Evolutionary conservation across 2,888 invertebrate genomes (phyloP).

Genomic region (Alsophila aescularia): DNA sequence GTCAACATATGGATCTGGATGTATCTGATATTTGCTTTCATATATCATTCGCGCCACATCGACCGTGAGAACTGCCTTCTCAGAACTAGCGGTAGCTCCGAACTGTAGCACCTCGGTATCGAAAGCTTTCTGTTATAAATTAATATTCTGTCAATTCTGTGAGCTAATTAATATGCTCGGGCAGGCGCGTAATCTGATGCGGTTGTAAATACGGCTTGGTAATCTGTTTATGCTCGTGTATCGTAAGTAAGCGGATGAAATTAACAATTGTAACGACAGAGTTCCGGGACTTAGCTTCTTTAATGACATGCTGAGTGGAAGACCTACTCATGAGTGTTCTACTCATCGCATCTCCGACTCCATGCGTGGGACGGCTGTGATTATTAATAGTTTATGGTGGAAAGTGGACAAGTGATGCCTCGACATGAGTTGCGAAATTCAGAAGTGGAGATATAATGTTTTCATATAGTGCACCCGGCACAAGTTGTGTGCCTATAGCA

Average conservation of each 20-base stretch:
- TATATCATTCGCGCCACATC: slow-evolving; percentile 80
- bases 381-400: neutral
- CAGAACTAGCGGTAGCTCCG: slow-evolving; percentile 71
- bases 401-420: too few relatives aligned
- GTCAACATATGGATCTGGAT: slow-evolving; percentile 85
- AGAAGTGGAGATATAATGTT: too few relatives aligned
- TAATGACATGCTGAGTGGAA: slow-evolving; percentile 15
- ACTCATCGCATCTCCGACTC: neutral
- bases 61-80: slow-evolving; percentile 77
- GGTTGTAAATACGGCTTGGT: slow-evolving; percentile 48
- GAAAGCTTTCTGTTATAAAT: slow-evolving; percentile 63
- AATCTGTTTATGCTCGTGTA: slow-evolving; percentile 46
- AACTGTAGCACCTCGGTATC: slow-evolving; percentile 73
- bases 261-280: slow-evolving; percentile 34
- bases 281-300: slow-evolving; percentile 22
- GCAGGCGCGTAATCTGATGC: slow-evolving; percentile 50
- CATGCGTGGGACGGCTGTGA: slow-evolving; percentile 2
- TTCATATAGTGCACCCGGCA: too few relatives aligned
- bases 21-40: slow-evolving; percentile 79
- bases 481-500: too few relatives aligned
- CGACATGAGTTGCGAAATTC: too few relatives aligned
- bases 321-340: neutral
- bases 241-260: slow-evolving; percentile 25
- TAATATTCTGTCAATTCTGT: slow-evolving; percentile 68
- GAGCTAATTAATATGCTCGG: slow-evolving; percentile 68